A percentile compares a stretch with the other conserved stretches of the same genome.
These are phyloP conservation scores for Dynastes grantii DNA, from an alignment of 2,888 invertebrate genomes.

Conservation along the genomic window DNA sequence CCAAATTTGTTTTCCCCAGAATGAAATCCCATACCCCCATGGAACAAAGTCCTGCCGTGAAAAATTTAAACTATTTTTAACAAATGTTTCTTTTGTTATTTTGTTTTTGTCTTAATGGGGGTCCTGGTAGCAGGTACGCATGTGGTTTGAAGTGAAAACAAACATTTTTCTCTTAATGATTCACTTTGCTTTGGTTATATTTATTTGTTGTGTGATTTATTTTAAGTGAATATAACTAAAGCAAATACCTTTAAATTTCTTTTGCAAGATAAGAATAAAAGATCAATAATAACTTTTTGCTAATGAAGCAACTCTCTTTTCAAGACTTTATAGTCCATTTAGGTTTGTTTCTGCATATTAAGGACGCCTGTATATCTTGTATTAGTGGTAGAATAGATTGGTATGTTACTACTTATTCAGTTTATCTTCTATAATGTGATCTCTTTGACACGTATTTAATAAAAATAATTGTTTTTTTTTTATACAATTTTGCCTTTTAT, in stretches of 20 bases:
- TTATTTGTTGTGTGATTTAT: neutral
- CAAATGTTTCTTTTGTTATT: constrained; percentile 17
- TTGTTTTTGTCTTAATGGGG: neutral
- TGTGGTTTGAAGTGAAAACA: too few species aligned
- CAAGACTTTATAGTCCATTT: too few species aligned
- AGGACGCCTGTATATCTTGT: neutral
- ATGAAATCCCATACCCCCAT: constrained; percentile 98
- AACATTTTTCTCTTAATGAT: neutral
- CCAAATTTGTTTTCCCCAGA: too few species aligned
- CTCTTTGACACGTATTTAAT: constrained; percentile 32
- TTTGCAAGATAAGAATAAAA: too few species aligned
- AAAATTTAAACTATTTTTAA: constrained; percentile 93
- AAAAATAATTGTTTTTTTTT: constrained; percentile 32
- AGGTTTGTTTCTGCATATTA: neutral
- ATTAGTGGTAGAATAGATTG: constrained; percentile 21
- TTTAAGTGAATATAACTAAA: neutral
- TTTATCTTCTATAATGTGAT: constrained; percentile 40
- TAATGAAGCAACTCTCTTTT: too few species aligned
- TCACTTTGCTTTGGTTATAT: constrained; percentile 5
- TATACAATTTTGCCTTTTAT: neutral
- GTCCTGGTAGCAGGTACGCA: too few species aligned
- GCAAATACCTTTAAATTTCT: too few species aligned
- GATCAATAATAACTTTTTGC: too few species aligned
- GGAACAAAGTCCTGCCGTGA: constrained; percentile 95
- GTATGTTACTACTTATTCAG: constrained; percentile 25